Percentiles rank a stretch among this genome's conserved stretches.
These are phyloP conservation scores for Chaetodon trifascialis DNA, from an alignment of 2,113 vertebrate genomes.

Conservation along the genomic window DNA sequence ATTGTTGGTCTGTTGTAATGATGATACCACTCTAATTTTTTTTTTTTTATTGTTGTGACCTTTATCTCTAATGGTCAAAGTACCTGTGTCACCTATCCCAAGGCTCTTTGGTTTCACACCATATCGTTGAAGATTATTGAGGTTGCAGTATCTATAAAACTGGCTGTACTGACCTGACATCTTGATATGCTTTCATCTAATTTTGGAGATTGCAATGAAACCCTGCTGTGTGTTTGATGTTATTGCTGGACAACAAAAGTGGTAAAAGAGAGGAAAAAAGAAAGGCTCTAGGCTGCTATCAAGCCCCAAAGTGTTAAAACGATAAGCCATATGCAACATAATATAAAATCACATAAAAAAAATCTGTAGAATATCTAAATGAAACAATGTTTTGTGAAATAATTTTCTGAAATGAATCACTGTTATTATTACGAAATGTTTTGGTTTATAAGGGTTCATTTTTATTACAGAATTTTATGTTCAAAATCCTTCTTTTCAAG, in stretches of 20 bases:
- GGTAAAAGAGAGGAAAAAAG: not conserved
- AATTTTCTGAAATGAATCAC: too few relatives aligned
- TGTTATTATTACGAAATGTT: too few relatives aligned
- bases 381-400: too few relatives aligned
- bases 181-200: constrained; percentile 18
- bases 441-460: too few relatives aligned
- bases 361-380: too few relatives aligned
- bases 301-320: too few relatives aligned
- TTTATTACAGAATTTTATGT: too few relatives aligned
- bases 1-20: constrained; percentile 4
- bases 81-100: not conserved
- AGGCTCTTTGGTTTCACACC: not conserved
- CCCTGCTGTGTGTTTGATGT: constrained; percentile 44
- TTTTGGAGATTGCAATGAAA: constrained; percentile 20
- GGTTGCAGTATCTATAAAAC: not conserved
- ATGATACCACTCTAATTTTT: not conserved
- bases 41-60: constrained; percentile 24
- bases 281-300: not conserved
- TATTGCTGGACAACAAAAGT: constrained; percentile 5
- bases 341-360: too few relatives aligned
- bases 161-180: constrained; percentile 11
- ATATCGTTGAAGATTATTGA: constrained; percentile 12
- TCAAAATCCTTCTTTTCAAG: too few relatives aligned
- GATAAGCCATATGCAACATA: too few relatives aligned
- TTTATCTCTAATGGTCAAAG: constrained; percentile 28